Evolutionary conservation across 2,888 invertebrate genomes (phyloP).

Genomic region (Limulus polyphemus): DNA sequence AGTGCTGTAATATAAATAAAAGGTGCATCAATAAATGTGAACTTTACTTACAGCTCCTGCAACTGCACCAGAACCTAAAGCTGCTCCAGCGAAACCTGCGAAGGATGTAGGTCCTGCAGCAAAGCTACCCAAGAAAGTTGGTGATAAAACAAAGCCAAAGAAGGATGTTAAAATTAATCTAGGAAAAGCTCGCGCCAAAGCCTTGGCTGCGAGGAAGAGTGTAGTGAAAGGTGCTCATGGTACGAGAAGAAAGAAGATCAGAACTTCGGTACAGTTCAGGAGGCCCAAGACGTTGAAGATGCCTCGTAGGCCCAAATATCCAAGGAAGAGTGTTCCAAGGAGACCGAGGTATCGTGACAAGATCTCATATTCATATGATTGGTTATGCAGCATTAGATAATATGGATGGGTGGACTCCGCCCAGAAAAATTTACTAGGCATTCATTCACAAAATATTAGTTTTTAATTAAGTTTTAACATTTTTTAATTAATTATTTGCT

Average conservation of each 20-base stretch:
- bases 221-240: slow-evolving; percentile 84
- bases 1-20: too few relatives aligned
- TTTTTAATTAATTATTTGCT: too few relatives aligned
- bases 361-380: too few relatives aligned
- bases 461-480: too few relatives aligned
- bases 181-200: slow-evolving; percentile 19
- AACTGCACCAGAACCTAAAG: slow-evolving; percentile 13
- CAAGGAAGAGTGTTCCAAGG: slow-evolving; percentile 83
- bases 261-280: slow-evolving; percentile 90
- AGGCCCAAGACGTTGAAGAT: slow-evolving; percentile 85
- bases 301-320: slow-evolving; percentile 84
- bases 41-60: background rate
- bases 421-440: too few relatives aligned
- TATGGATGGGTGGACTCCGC: too few relatives aligned
- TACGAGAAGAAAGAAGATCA: slow-evolving; percentile 73
- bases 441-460: too few relatives aligned
- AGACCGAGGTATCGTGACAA: slow-evolving; percentile 61
- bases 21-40: too few relatives aligned
- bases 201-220: slow-evolving; percentile 40
- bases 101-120: slow-evolving; percentile 13
- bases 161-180: slow-evolving; percentile 9
- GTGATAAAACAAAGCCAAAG: slow-evolving; percentile 7
- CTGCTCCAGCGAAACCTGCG: slow-evolving; percentile 13
- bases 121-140: slow-evolving; percentile 4
- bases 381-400: too few relatives aligned